Conservation (phyloP, 2,113 vertebrate genomes). For the Raja brachyura region DNA sequence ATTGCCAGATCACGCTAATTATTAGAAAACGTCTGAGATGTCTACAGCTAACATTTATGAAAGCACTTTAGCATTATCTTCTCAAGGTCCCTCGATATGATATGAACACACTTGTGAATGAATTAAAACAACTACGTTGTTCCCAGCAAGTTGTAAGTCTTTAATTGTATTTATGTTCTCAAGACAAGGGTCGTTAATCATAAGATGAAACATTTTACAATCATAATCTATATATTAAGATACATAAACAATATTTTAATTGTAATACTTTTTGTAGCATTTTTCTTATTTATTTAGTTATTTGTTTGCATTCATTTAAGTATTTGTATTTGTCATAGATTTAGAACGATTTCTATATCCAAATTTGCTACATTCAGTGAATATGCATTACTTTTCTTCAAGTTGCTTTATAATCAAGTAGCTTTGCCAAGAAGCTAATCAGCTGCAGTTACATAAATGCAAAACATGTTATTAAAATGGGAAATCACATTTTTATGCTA, state of each 20-base stretch:
- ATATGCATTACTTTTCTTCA: background rate
- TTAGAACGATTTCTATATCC: background rate
- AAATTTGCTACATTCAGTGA: background rate
- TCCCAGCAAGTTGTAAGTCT: background rate
- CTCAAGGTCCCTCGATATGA: too few species aligned
- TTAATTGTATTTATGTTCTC: background rate
- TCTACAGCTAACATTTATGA: too few species aligned
- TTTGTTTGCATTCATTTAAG: background rate
- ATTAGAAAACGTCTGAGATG: too few species aligned
- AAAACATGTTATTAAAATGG: slow-evolving; percentile 73
- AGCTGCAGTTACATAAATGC: slow-evolving; percentile 68
- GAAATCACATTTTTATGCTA: slow-evolving; percentile 59
- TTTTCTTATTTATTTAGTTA: background rate
- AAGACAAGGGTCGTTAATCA: background rate
- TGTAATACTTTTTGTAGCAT: background rate
- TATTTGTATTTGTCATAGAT: background rate
- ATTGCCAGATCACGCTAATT: too few species aligned
- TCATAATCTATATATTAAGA: background rate
- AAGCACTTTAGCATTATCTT: too few species aligned
- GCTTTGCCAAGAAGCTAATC: slow-evolving; percentile 75
- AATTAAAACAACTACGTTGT: background rate
- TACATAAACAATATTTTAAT: background rate
- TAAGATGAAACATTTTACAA: background rate
- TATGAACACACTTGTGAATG: too few species aligned
- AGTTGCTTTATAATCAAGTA: slow-evolving; percentile 56